A percentile compares a stretch with the other conserved stretches of the same genome.
phyloP scores from a whole-genome alignment of 2,113 vertebrate genomes.

The Atrichornis clamosus region DNA sequence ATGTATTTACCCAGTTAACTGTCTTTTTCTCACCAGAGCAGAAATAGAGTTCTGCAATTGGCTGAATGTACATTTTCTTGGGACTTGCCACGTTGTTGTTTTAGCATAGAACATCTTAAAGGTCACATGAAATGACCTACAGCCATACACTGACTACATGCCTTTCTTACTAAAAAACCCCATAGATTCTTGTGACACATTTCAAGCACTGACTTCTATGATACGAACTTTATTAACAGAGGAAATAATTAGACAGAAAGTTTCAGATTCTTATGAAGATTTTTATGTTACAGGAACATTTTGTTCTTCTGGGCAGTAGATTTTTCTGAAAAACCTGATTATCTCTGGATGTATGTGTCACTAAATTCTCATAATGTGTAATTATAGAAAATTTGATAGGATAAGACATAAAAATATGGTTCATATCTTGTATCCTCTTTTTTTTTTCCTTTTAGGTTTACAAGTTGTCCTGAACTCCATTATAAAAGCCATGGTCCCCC shows the following conservation, averaged over 20 bases:
- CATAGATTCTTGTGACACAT: not conserved
- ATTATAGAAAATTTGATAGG: not conserved
- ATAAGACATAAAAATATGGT: not conserved
- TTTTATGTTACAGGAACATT: not conserved
- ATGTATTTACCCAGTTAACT: not conserved
- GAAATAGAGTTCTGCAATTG: not conserved
- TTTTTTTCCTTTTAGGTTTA: slow-evolving; percentile 84
- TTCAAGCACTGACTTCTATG: not conserved
- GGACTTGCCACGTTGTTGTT: not conserved
- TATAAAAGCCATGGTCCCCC: slow-evolving; percentile 99
- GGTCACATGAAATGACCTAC: not conserved
- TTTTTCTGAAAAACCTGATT: not conserved
- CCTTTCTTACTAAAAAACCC: not conserved
- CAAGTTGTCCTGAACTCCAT: slow-evolving; percentile 99
- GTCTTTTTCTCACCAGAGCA: not conserved
- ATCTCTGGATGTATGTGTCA: not conserved
- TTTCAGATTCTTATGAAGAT: not conserved
- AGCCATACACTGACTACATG: not conserved
- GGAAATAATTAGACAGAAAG: not conserved
- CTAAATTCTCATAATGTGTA: not conserved
- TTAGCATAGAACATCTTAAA: not conserved
- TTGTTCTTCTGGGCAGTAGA: not conserved
- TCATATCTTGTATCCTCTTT: not conserved
- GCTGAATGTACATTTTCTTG: not conserved
- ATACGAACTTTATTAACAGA: not conserved